A percentile compares a stretch with the other conserved stretches of the same genome.
Conservation (phyloP, 2,888 invertebrate species). For the Patella depressa region DNA sequence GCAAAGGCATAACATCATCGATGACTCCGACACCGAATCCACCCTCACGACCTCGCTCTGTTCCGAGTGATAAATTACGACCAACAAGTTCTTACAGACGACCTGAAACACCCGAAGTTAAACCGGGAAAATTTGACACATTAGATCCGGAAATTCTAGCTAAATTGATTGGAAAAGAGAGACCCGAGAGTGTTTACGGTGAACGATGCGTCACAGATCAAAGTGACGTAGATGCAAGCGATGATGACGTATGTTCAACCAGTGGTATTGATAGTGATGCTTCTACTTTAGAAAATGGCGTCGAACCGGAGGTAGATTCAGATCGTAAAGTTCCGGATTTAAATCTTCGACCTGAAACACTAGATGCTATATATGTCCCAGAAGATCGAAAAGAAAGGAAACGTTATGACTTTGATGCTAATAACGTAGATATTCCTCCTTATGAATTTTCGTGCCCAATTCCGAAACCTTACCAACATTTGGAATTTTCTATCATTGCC, state of each 20-base stretch:
- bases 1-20: background rate
- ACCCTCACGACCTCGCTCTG: constrained; percentile 45
- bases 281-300: constrained; percentile 40
- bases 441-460: constrained; percentile 56
- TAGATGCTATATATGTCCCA: constrained; percentile 59
- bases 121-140: constrained; percentile 51
- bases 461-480: constrained; percentile 46
- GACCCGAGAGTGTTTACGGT: background rate
- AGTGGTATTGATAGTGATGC: constrained; percentile 52
- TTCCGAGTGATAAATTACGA: constrained; percentile 41
- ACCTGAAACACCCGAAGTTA: constrained; percentile 46
- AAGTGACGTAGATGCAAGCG: background rate
- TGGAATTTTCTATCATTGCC: constrained; percentile 52
- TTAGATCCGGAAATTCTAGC: constrained; percentile 49
- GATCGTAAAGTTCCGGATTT: constrained; percentile 47
- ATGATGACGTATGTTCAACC: constrained; percentile 46
- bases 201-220: background rate
- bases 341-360: constrained; percentile 58
- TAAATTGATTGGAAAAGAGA: constrained; percentile 39
- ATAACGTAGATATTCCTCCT: constrained; percentile 50
- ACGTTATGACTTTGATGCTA: constrained; percentile 62
- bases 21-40: constrained; percentile 29
- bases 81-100: constrained; percentile 29
- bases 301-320: constrained; percentile 49
- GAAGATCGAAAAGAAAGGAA: constrained; percentile 55